Base-by-base conservation (phyloP, 92 coral and sea anemone genomes). In the Phenganax subtilis region DNA sequence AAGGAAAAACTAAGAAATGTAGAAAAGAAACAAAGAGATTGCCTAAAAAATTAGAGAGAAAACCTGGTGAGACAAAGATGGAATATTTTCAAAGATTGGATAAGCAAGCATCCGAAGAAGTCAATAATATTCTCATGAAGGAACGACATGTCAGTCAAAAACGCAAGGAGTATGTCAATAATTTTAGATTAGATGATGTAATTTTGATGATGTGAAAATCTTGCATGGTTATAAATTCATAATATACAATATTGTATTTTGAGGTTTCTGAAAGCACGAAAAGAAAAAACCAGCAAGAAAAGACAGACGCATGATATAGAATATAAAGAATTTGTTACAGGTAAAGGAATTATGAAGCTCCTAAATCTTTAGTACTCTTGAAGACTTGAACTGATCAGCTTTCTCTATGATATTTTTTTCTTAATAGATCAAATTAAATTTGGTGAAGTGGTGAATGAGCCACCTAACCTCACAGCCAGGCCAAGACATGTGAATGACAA, bases 381-480 rank as follows among this genome's bases (percentile, higher is more conserved):
- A 20, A 20, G 25, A 20, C 25, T 20, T 20, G 0, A 67, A 68
- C 51, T 10, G n/a, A 69, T 67, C 6, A 37, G 71, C 72, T 37
- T 37, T 37, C 47, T 37, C 47, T 37, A 37, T 37, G 5, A 0
- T 5, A 37, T 37, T 37, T 0, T 37, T 37, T 37, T 37, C 47
- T 37, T 5, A 74, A 63, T 76, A 94, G 98, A 94, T 82, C 81
- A 92, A 44, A 87, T 89, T 6, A 85, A 82, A 55, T 94, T 94
- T 94, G 98, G 98, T 67, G 98, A 94, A 63, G 97, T 94, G 7
- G 98, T 69, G 3, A 77, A 76, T 57, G 91, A 94, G 84, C 98
- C 98, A 7, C 98, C 98, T 16, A 64, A 76, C 11, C 69, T 94
- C 16, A 92, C 97, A 64, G 90, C 97, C 80, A 94, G 90, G 72